Conservation (phyloP, 2,113 vertebrate genomes). For the Eudyptes chrysolophus region DNA sequence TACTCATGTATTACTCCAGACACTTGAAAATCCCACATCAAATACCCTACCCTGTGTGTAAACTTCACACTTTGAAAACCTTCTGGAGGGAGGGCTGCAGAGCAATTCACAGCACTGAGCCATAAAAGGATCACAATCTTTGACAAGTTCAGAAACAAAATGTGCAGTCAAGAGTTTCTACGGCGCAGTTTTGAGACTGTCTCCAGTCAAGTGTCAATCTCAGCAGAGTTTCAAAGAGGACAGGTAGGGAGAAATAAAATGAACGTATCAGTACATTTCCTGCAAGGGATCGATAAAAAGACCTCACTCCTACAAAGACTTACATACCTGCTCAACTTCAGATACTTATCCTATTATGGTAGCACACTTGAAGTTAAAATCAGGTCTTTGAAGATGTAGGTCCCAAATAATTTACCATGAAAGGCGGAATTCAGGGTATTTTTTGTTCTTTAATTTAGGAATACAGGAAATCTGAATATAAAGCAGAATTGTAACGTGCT, state of each 20-base stretch:
- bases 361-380: background rate
- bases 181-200: background rate
- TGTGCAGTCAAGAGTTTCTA: background rate
- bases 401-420: conserved; percentile 7
- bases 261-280: conserved; percentile 4
- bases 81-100: background rate
- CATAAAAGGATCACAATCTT: conserved; percentile 34
- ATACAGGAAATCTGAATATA: background rate
- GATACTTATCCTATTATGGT: background rate
- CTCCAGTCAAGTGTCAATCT: conserved; percentile 16
- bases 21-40: conserved; percentile 30
- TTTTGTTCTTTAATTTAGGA: conserved; percentile 24
- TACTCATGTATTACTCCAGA: background rate
- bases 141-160: conserved; percentile 59
- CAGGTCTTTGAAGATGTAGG: background rate
- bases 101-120: background rate
- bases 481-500: background rate
- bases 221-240: conserved; percentile 27
- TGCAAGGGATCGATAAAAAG: background rate
- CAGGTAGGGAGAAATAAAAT: background rate
- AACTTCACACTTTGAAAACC: conserved; percentile 24
- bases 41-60: conserved; percentile 1
- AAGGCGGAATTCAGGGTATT: background rate
- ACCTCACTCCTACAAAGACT: background rate
- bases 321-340: conserved; percentile 19